A percentile compares a stretch with the other conserved stretches of the same genome.
These are phyloP conservation scores for Nephila pilipes DNA, from an alignment of 1,140 invertebrate species.

Conservation along the genomic window DNA sequence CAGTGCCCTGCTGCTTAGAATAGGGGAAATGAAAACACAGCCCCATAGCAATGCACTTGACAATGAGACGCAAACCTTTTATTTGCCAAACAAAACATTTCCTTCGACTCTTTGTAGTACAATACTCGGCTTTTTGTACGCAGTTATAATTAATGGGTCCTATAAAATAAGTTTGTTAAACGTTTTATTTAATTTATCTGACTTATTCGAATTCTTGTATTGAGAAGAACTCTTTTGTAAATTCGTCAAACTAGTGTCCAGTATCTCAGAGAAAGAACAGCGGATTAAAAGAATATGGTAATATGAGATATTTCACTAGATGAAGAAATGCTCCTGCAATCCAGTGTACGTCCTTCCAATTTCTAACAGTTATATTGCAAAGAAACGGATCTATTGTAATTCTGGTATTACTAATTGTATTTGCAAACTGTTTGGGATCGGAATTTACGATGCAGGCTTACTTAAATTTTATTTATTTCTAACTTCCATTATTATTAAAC, in stretches of 20 bases:
- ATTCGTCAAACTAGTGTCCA: not conserved
- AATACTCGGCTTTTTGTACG: not conserved
- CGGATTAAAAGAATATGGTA: not conserved
- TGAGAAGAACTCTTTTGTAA: not conserved
- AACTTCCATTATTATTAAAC: too few relatives aligned
- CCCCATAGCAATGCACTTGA: constrained; percentile 28
- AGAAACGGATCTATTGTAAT: not conserved
- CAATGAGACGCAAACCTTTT: constrained; percentile 21
- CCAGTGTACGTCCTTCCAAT: not conserved
- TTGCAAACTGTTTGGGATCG: too few relatives aligned
- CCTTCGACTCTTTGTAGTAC: not conserved
- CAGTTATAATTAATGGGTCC: constrained; percentile 14
- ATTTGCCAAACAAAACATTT: constrained; percentile 12
- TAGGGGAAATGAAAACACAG: not conserved
- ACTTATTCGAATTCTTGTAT: not conserved
- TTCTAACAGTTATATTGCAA: constrained; percentile 28
- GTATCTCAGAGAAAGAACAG: not conserved
- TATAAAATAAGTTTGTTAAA: constrained; percentile 21
- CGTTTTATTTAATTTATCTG: constrained; percentile 20
- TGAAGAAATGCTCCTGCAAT: not conserved
- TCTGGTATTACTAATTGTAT: too few relatives aligned
- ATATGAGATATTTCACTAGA: not conserved
- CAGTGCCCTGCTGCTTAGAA: not conserved
- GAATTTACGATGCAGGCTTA: too few relatives aligned
- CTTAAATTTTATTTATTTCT: too few relatives aligned